Base-by-base conservation (phyloP, 2,888 invertebrate genomes). In the Rhaphigaster nebulosa region DNA sequence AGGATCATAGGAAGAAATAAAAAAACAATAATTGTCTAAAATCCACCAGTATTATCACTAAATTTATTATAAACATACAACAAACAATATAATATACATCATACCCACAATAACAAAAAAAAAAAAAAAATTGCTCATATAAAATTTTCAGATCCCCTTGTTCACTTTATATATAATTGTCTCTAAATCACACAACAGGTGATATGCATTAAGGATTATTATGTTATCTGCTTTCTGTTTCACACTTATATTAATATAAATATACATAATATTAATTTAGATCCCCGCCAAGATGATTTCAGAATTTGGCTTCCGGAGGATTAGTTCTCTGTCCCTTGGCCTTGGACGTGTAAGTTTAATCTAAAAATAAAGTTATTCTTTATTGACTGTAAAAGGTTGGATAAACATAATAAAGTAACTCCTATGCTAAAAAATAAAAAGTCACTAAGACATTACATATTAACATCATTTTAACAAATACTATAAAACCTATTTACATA, bases 251-350 rank as follows among this genome's bases (percentile, higher is more conserved):
- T 80, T 38, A 38, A 26, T 80, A 41, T 41, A 80, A 13, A 2
- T 80, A 80, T 80, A 80, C 41, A 23, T 84, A 84, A 54, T n/a
- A 87, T 12, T 87, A 18, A 87, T 56, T 92, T 92, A 92, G 84
- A 92, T 91, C 70, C 92, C 92, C 88, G 92, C 92, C 41, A 92
- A 89, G 54, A 92, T 92, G 87, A 92, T 92, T 90, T 92, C 92
- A 20, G 92, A 91, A 54, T 91, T 91, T 20, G 92, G 92, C 54
- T 91, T 90, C 70, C 91, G 91, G 26, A 92, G 91, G 60, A 92
- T 91, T 87, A 92, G 92, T 60, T 92, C 92, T 65, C 92, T 92
- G 50, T 92, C 91, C 34, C 34, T 88, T n/a, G 88, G 65, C 54
- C n/a, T 88, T 6, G 26, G 54, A 12, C 41, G 34, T 60, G 38